These are phyloP conservation scores for Tiliacea citrago DNA, from an alignment of 2,888 invertebrate species.

Conservation along the genomic window DNA sequence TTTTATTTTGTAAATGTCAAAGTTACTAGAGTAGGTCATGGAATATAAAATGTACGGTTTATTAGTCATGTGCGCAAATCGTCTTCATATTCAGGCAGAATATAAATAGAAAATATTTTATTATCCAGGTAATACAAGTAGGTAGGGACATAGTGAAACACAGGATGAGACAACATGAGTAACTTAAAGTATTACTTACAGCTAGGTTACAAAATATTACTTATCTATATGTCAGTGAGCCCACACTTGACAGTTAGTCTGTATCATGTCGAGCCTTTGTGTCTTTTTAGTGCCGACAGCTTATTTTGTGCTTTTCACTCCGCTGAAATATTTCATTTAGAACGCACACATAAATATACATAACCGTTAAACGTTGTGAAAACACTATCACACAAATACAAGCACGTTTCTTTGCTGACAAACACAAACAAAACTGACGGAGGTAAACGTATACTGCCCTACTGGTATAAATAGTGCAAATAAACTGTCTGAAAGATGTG, in stretches of 20 bases:
- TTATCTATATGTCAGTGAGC: not conserved
- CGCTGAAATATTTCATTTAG: slow-evolving; percentile 1
- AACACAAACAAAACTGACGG: slow-evolving; percentile 50
- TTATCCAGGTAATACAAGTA: no score
- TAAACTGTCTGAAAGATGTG: slow-evolving; percentile 56
- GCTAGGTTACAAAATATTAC: not conserved
- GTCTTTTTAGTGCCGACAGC: not conserved
- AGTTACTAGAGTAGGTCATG: no score
- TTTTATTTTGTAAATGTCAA: slow-evolving; percentile 12
- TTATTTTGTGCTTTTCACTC: slow-evolving; percentile 5
- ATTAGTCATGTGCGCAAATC: not conserved
- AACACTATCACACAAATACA: slow-evolving; percentile 36
- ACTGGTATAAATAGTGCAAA: slow-evolving; percentile 48
- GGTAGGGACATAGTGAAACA: not conserved
- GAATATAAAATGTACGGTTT: not conserved
- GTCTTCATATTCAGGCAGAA: not conserved
- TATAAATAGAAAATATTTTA: not conserved
- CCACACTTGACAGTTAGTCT: not conserved
- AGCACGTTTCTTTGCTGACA: slow-evolving; percentile 37
- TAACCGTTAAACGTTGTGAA: slow-evolving; percentile 26
- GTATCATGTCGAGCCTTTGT: not conserved
- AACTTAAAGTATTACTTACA: not conserved
- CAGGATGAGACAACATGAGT: not conserved
- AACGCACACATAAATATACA: slow-evolving; percentile 12
- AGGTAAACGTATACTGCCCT: slow-evolving; percentile 38